These are phyloP conservation scores for Chymomyza amoena DNA, from an alignment of 2,888 invertebrate species.

Conservation along the genomic window DNA sequence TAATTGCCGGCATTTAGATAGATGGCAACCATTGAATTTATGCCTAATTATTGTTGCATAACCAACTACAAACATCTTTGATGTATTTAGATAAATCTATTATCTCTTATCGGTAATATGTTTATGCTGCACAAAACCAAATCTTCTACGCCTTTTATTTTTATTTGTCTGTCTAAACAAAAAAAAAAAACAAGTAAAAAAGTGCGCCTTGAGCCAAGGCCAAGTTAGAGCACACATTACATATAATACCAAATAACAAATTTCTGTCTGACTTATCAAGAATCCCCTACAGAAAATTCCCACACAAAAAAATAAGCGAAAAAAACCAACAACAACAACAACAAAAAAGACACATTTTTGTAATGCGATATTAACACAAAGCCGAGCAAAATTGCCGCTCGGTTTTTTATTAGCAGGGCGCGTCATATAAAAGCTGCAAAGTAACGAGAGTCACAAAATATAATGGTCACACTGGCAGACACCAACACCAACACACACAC, in stretches of 20 bases:
- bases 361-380: background rate
- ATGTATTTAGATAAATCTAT: background rate
- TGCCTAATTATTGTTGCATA: background rate
- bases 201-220: background rate
- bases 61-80: background rate
- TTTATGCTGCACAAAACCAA: background rate
- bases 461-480: conserved; percentile 45
- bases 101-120: background rate
- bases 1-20: conserved; percentile 35
- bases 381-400: conserved; percentile 8
- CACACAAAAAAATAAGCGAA: no score
- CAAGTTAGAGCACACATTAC: background rate
- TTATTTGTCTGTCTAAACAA: background rate
- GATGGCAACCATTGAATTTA: background rate
- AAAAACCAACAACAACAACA: background rate
- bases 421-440: conserved; percentile 42
- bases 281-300: background rate
- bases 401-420: conserved; percentile 49
- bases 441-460: conserved; percentile 53
- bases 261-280: background rate
- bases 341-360: background rate
- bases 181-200: background rate
- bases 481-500: conserved; percentile 14
- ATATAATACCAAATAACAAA: background rate
- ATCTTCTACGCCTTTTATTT: background rate